phyloP scores from a whole-genome alignment of 2,113 vertebrate species.

The Myiozetetes cayanensis region DNA sequence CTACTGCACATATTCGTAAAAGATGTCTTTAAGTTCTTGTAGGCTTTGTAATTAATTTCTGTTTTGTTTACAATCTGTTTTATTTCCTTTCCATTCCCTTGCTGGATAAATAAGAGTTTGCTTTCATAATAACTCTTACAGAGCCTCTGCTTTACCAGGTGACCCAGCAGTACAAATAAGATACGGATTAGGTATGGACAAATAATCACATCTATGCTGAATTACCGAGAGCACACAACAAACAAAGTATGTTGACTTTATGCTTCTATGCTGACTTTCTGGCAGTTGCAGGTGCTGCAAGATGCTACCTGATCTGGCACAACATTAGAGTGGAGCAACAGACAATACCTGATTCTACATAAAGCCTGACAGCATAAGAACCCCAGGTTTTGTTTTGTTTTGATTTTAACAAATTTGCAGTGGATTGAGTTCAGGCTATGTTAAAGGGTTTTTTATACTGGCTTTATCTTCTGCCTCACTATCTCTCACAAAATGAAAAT shows the following conservation, averaged over 20 bases:
- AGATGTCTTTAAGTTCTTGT: not conserved
- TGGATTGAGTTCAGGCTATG: not conserved
- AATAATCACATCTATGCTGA: not conserved
- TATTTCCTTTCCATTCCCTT: not conserved
- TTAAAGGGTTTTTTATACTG: not conserved
- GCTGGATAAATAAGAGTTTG: not conserved
- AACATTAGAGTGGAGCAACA: not conserved
- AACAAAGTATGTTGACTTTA: slow-evolving; percentile 20
- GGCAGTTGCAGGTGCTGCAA: not conserved
- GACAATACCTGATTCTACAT: not conserved
- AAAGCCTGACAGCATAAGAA: not conserved
- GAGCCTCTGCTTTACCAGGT: not conserved
- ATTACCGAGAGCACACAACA: not conserved
- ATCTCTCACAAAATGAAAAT: not conserved
- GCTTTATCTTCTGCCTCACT: not conserved
- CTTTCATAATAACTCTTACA: not conserved
- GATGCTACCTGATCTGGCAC: not conserved
- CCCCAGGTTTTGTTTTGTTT: not conserved
- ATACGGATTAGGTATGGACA: slow-evolving; percentile 10
- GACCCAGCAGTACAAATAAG: not conserved
- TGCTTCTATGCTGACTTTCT: not conserved
- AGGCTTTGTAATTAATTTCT: not conserved
- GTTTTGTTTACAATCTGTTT: not conserved
- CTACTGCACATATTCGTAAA: not conserved
- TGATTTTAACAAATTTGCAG: not conserved